phyloP scores from a whole-genome alignment of 2,113 vertebrate genomes.

The Gavialis gangeticus region DNA sequence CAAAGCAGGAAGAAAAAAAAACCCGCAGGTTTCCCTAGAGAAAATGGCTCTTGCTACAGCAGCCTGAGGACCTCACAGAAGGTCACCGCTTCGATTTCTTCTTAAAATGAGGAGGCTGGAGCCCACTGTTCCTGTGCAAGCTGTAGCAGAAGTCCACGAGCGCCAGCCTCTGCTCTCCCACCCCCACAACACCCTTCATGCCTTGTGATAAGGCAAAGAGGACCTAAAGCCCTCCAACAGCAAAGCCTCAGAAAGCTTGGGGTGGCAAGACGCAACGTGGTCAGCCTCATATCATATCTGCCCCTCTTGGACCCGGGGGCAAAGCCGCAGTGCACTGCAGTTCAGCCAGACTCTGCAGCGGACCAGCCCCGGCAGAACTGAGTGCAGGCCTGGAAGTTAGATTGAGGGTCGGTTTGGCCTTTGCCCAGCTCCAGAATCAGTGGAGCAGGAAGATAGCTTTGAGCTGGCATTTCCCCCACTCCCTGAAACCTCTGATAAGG shows the following conservation, averaged over 20 bases:
- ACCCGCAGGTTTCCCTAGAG: no score
- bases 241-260: neutral
- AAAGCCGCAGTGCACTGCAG: neutral
- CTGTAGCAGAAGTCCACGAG: neutral
- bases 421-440: neutral
- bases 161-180: neutral
- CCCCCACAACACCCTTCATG: neutral
- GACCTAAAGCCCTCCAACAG: neutral
- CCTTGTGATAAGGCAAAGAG: neutral
- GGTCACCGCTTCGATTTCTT: neutral
- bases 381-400: neutral
- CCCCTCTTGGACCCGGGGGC: accelerated
- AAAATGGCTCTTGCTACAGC: neutral
- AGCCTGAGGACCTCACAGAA: accelerated
- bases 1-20: no score
- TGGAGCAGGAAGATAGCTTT: neutral
- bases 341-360: neutral
- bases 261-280: neutral
- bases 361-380: neutral
- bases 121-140: neutral
- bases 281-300: neutral
- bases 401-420: accelerated
- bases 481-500: neutral
- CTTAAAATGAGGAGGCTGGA: neutral
- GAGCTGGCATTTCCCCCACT: neutral